phyloP scores from a whole-genome alignment of 2,113 vertebrate species.

The Rafetus swinhoei region DNA sequence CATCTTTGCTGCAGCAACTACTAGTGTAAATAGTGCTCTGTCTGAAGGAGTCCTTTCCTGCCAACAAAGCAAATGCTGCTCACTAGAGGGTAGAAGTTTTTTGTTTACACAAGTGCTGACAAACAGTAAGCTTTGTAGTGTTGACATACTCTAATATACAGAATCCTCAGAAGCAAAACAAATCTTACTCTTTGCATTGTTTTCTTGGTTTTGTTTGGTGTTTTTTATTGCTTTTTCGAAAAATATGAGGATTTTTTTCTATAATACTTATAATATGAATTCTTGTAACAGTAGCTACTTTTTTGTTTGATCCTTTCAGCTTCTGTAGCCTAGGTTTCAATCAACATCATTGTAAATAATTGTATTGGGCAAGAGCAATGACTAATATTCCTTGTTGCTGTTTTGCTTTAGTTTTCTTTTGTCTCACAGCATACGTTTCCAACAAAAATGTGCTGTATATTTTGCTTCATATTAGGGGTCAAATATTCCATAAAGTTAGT shows the following conservation, averaged over 20 bases:
- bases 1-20: too few species aligned
- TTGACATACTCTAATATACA: neutral
- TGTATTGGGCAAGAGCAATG: neutral
- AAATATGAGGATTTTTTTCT: neutral
- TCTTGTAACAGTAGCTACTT: neutral
- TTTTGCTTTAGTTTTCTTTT: neutral
- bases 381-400: neutral
- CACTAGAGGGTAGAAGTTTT: too few species aligned
- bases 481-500: neutral
- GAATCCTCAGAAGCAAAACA: neutral
- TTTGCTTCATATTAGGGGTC: neutral
- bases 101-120: too few species aligned
- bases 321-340: neutral
- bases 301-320: neutral
- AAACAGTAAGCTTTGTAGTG: too few species aligned
- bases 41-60: too few species aligned
- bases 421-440: neutral
- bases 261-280: neutral
- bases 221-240: neutral
- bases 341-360: rapidly evolving
- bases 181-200: neutral
- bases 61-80: too few species aligned
- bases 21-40: too few species aligned
- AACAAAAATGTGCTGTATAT: neutral
- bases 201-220: neutral